A percentile compares a stretch with the other conserved stretches of the same genome.
These are phyloP conservation scores for Cochlearius cochlearius DNA, from an alignment of 2,113 vertebrate species.

Conservation along the genomic window DNA sequence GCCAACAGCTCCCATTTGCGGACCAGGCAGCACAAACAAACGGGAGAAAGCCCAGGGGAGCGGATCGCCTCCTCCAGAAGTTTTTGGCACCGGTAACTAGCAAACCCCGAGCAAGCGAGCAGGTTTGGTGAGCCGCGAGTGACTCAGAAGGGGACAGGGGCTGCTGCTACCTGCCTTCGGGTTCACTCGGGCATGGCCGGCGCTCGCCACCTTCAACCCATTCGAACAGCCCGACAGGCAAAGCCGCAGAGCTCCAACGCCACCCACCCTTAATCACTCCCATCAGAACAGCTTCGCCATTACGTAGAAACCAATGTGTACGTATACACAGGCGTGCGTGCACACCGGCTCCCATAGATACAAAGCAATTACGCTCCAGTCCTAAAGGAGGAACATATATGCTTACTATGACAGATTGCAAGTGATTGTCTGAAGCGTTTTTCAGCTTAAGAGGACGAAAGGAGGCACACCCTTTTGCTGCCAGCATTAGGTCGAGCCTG, in stretches of 20 bases:
- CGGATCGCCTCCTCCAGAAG: not conserved
- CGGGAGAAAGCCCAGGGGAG: not conserved
- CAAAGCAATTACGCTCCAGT: not conserved
- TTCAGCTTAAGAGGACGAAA: not conserved
- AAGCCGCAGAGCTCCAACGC: not conserved
- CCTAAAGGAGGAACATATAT: not conserved
- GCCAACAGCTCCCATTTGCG: not conserved
- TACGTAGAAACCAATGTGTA: fast-evolving
- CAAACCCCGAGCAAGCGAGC: not conserved
- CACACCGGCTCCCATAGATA: not conserved
- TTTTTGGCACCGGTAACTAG: not conserved
- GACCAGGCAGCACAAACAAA: not conserved
- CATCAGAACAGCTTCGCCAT: not conserved
- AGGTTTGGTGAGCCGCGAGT: not conserved
- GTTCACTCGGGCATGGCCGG: not conserved
- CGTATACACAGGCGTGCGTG: not conserved
- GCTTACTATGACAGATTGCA: not conserved
- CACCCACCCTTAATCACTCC: not conserved
- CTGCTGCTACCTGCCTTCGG: not conserved
- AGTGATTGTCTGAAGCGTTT: not conserved
- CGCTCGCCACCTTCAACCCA: not conserved
- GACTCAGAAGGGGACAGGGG: not conserved
- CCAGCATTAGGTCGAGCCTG: not conserved
- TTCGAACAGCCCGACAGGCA: not conserved
- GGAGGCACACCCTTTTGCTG: not conserved